Conservation (phyloP, 2,113 vertebrate species). For the Genyomyrus donnyi region DNA sequence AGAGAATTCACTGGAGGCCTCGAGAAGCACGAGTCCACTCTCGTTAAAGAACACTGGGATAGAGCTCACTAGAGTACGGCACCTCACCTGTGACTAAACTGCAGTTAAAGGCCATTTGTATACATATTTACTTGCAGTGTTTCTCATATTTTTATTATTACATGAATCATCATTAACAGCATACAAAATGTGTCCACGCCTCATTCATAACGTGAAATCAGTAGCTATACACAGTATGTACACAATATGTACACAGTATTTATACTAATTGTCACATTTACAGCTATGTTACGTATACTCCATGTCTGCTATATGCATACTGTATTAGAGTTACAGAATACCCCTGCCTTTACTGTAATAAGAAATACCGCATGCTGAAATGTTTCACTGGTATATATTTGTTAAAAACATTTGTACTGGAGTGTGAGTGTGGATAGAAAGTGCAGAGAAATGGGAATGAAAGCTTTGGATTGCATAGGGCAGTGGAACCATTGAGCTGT, state of each 20-base stretch:
- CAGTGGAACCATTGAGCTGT: background rate
- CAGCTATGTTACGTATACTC: background rate
- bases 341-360: background rate
- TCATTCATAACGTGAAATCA: background rate
- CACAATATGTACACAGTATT: background rate
- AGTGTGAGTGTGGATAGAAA: background rate
- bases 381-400: background rate
- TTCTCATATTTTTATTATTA: constrained; percentile 50
- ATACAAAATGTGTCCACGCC: background rate
- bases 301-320: background rate
- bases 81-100: background rate
- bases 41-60: constrained; percentile 38
- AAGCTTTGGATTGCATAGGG: background rate
- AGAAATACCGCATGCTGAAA: background rate
- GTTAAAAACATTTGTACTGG: background rate
- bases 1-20: constrained; percentile 30
- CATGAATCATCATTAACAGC: background rate
- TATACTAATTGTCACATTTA: background rate
- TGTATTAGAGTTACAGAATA: background rate
- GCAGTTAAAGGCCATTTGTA: constrained; percentile 22
- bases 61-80: constrained; percentile 21
- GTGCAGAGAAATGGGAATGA: background rate
- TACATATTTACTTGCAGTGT: constrained; percentile 36
- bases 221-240: background rate
- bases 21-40: background rate